Conservation (phyloP, 1,140 invertebrate species). For the Dendroctonus valens region DNA sequence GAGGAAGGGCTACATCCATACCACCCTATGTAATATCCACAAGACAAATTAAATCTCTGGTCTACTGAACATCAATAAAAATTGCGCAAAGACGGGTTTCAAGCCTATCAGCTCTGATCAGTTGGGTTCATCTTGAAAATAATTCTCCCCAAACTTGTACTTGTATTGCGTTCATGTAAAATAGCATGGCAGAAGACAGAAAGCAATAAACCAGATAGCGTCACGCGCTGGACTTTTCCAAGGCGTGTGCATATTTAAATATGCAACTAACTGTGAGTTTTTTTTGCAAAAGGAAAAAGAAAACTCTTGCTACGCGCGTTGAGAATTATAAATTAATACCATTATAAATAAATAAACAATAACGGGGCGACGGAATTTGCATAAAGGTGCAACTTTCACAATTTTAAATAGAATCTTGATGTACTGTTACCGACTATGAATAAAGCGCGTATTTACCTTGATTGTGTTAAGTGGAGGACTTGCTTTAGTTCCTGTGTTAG, state of each 20-base stretch:
- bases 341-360: slow-evolving; percentile 30
- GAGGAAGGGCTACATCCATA: too few species aligned
- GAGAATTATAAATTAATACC: slow-evolving; percentile 19
- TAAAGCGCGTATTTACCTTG: slow-evolving; percentile 16
- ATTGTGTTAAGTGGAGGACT: background rate
- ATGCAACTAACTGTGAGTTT: slow-evolving; percentile 26
- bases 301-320: slow-evolving; percentile 10
- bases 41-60: too few species aligned
- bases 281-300: slow-evolving; percentile 25
- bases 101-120: too few species aligned
- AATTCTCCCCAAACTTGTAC: too few species aligned
- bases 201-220: slow-evolving; percentile 4
- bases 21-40: too few species aligned
- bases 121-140: too few species aligned
- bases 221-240: slow-evolving; percentile 24
- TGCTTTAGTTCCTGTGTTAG: background rate
- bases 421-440: slow-evolving; percentile 17
- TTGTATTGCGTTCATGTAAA: too few species aligned
- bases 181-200: too few species aligned
- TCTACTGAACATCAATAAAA: too few species aligned
- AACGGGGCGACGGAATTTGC: slow-evolving; percentile 21
- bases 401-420: slow-evolving; percentile 21
- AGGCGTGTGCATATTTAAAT: slow-evolving; percentile 25
- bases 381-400: slow-evolving; percentile 24
- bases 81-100: too few species aligned